phyloP scores from a whole-genome alignment of 2,113 vertebrate genomes.

The Melanocharis versteri region DNA sequence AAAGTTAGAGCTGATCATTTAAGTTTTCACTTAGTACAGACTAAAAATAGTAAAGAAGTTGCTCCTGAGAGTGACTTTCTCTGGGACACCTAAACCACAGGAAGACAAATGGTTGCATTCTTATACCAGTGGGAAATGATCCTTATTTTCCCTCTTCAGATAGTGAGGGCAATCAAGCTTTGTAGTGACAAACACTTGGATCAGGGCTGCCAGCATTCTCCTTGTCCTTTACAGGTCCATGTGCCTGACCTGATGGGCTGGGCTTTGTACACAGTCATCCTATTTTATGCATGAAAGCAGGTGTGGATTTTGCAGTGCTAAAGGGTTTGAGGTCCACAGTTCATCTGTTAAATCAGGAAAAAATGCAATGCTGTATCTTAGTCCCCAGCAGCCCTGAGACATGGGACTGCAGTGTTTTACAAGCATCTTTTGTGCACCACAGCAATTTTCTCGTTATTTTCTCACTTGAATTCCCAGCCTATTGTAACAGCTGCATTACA shows the following conservation, averaged over 20 bases:
- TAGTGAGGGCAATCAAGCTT: accelerated
- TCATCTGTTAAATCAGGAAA: neutral
- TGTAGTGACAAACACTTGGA: neutral
- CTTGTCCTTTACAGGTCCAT: neutral
- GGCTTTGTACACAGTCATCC: neutral
- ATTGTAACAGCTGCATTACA: constrained; percentile 13
- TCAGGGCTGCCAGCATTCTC: neutral
- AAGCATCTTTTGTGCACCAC: neutral
- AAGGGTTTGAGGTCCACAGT: neutral
- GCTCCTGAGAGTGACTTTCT: neutral
- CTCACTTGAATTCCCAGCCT: constrained; percentile 24
- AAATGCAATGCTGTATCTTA: neutral
- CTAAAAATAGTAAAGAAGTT: neutral
- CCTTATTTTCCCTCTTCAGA: neutral
- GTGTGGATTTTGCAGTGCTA: neutral
- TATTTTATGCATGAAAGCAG: neutral
- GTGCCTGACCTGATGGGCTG: neutral
- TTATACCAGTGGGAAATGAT: neutral
- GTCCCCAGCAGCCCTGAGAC: neutral
- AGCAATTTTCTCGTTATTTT: constrained; percentile 20
- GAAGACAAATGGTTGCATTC: neutral
- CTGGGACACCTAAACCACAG: neutral
- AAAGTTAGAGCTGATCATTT: neutral
- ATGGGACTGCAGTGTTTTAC: neutral
- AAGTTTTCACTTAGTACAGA: neutral